Evolutionary conservation across 2,797 vertebrate genomes (phyloP).

Genomic region (Chlorospingus semifuscus): DNA sequence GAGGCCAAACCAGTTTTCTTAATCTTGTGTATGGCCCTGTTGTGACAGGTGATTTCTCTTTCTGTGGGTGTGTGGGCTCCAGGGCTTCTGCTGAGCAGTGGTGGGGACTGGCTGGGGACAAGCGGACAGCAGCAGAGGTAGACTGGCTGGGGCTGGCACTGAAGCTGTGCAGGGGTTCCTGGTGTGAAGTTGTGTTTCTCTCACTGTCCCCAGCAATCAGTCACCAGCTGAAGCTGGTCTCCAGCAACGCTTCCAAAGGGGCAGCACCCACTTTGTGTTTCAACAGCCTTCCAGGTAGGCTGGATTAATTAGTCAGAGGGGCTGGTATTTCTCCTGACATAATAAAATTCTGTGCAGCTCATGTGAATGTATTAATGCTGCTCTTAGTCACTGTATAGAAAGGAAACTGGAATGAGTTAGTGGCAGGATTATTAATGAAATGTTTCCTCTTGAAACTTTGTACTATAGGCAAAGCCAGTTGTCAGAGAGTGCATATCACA

Average conservation of each 20-base stretch:
- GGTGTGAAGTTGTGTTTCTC: neutral
- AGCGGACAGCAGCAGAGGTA: neutral
- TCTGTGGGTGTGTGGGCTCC: accelerated
- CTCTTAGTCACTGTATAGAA: neutral
- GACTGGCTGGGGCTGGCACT: accelerated
- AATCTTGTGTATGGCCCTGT: too few relatives aligned
- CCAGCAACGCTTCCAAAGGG: neutral
- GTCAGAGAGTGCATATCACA: neutral
- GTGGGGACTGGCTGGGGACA: neutral
- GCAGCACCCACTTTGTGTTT: neutral
- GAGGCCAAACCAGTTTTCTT: neutral
- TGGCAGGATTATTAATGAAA: neutral
- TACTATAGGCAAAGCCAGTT: neutral
- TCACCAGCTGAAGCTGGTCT: neutral
- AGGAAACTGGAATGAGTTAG: neutral
- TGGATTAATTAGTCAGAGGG: neutral
- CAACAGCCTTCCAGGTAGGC: neutral
- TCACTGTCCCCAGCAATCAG: accelerated
- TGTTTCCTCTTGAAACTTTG: neutral
- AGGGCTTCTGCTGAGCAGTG: neutral
- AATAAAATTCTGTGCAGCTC: neutral
- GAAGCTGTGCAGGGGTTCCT: neutral
- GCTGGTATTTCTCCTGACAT: neutral
- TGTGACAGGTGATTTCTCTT: neutral
- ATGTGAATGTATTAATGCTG: neutral